A percentile compares a stretch with the other conserved stretches of the same genome.
These are phyloP conservation scores for Squalus acanthias DNA, from an alignment of 2,797 vertebrate genomes.

Conservation along the genomic window DNA sequence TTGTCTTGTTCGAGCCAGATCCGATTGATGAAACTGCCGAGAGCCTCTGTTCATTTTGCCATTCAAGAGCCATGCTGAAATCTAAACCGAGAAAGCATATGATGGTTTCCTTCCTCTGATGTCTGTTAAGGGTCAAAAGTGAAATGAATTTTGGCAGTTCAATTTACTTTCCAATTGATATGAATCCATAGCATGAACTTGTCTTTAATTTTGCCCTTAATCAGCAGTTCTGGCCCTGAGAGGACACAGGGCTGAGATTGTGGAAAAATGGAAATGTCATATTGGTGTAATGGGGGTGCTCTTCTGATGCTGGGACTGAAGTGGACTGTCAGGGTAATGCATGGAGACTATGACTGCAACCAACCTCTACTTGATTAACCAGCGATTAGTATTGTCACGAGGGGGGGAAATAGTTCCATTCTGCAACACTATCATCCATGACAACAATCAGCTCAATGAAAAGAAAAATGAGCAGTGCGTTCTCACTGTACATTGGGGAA, in stretches of 20 bases:
- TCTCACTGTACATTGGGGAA: not conserved
- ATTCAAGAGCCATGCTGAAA: conserved; percentile 21
- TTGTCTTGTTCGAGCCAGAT: not conserved
- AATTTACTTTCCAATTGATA: conserved; percentile 36
- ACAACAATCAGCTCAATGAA: not conserved
- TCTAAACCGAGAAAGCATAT: conserved; percentile 11
- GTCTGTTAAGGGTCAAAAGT: conserved; percentile 36
- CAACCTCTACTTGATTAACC: not conserved
- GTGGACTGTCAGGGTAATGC: not conserved
- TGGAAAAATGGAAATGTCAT: conserved; percentile 29
- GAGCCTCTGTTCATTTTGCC: conserved; percentile 7
- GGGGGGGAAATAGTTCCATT: not conserved
- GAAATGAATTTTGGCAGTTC: conserved; percentile 38
- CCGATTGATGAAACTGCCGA: not conserved
- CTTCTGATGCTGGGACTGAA: not conserved
- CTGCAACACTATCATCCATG: not conserved
- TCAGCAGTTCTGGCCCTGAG: not conserved
- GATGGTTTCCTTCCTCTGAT: conserved; percentile 24
- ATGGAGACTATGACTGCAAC: not conserved
- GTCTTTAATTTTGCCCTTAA: conserved; percentile 36
- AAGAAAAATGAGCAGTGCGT: not conserved
- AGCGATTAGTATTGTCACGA: not conserved
- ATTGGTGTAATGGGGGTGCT: not conserved
- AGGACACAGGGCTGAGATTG: not conserved
- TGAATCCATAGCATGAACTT: conserved; percentile 33